Percentiles rank a stretch among this genome's conserved stretches.
These are phyloP conservation scores for Eugnorisma glareosa DNA, from an alignment of 2,888 invertebrate genomes.

Conservation along the genomic window DNA sequence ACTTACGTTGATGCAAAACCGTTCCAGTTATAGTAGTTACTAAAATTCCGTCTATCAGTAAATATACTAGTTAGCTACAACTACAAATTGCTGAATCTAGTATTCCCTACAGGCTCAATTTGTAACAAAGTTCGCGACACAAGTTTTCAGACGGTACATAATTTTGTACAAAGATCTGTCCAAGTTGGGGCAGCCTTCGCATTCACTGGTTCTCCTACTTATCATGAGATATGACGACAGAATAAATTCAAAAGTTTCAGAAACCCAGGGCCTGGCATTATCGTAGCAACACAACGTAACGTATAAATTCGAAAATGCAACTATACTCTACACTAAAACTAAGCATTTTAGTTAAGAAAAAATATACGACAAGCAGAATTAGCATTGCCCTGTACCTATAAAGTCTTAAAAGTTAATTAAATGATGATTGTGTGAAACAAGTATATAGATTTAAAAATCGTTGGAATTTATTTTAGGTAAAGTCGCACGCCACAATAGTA, in stretches of 20 bases:
- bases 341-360: not conserved
- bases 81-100: constrained; percentile 6
- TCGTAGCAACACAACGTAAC: not conserved
- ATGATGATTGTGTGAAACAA: not conserved
- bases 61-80: not conserved
- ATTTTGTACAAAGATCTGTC: not conserved
- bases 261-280: not conserved
- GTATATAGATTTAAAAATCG: not conserved
- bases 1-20: too few species aligned
- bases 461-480: too few species aligned
- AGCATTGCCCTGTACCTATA: not conserved
- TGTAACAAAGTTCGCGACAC: not conserved
- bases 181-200: not conserved
- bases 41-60: not conserved
- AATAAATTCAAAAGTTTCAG: not conserved
- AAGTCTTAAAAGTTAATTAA: not conserved
- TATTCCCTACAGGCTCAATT: not conserved
- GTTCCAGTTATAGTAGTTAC: too few species aligned
- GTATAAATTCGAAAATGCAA: not conserved
- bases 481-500: too few species aligned
- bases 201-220: not conserved
- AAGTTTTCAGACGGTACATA: constrained; percentile 8
- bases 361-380: not conserved
- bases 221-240: not conserved
- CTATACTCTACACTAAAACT: not conserved